These are phyloP conservation scores for Neopipo cinnamomea DNA, from an alignment of 2,113 vertebrate species.

Conservation along the genomic window DNA sequence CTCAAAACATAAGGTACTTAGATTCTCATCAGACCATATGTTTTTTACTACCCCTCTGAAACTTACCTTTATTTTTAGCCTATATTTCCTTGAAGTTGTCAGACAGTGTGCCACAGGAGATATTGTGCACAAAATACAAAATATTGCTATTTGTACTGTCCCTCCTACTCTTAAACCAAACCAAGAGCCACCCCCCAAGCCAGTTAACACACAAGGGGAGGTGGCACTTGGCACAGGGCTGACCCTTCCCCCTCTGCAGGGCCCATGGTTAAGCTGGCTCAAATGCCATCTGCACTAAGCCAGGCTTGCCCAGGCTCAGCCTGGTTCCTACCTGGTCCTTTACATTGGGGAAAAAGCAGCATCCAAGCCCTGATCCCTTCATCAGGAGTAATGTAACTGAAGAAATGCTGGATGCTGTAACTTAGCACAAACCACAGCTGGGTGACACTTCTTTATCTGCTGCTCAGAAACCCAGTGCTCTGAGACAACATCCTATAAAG, in stretches of 20 bases:
- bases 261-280: accelerated
- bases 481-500: not conserved
- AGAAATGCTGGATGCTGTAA: not conserved
- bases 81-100: not conserved
- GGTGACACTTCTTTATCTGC: not conserved
- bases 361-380: not conserved
- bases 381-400: not conserved
- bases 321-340: not conserved
- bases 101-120: not conserved
- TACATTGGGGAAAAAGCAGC: not conserved
- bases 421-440: not conserved
- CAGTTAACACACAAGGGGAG: accelerated
- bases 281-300: not conserved
- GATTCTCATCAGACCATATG: not conserved
- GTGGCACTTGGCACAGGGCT: not conserved
- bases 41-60: not conserved
- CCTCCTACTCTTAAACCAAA: not conserved
- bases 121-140: not conserved
- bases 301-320: not conserved
- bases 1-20: not conserved
- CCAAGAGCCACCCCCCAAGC: not conserved
- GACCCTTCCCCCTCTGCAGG: not conserved
- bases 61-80: not conserved
- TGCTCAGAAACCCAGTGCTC: not conserved
- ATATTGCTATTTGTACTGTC: not conserved